Conservation (phyloP, 2,888 invertebrate species). For the Protophormia terraenovae region DNA sequence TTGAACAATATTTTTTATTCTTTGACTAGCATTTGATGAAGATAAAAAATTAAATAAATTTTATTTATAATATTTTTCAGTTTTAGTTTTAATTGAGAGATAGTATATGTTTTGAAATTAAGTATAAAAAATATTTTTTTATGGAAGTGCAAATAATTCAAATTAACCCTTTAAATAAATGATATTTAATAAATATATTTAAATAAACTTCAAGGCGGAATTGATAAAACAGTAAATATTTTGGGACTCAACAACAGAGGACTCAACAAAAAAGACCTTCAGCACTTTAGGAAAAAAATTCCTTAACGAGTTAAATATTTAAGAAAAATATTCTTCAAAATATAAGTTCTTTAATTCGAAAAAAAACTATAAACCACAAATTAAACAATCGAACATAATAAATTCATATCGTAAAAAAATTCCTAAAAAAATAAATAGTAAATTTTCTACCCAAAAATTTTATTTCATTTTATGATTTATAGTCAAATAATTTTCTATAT, state of each 20-base stretch:
- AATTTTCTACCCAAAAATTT: too few relatives aligned
- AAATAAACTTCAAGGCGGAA: too few relatives aligned
- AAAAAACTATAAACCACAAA: constrained; percentile 16
- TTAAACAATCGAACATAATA: constrained; percentile 11
- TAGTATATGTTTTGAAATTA: not conserved
- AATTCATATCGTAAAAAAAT: not conserved
- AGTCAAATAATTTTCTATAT: not conserved
- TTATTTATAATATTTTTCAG: too few relatives aligned
- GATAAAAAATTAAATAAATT: constrained; percentile 12
- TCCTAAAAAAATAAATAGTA: too few relatives aligned
- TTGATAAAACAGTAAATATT: too few relatives aligned
- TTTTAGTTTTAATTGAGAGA: constrained; percentile 16
- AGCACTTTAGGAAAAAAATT: too few relatives aligned
- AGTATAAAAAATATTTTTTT: not conserved
- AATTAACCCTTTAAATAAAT: not conserved
- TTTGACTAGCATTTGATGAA: not conserved
- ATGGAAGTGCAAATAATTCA: not conserved
- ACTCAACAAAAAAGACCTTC: too few relatives aligned
- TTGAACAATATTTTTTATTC: constrained; percentile 12
- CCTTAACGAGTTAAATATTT: not conserved
- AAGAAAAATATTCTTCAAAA: too few relatives aligned
- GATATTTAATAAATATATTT: too few relatives aligned
- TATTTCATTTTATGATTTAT: not conserved
- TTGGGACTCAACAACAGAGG: too few relatives aligned
- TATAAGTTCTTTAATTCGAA: too few relatives aligned